These are phyloP conservation scores for Mionectes olivaceus DNA, from an alignment of 2,797 vertebrate species.

Conservation along the genomic window DNA sequence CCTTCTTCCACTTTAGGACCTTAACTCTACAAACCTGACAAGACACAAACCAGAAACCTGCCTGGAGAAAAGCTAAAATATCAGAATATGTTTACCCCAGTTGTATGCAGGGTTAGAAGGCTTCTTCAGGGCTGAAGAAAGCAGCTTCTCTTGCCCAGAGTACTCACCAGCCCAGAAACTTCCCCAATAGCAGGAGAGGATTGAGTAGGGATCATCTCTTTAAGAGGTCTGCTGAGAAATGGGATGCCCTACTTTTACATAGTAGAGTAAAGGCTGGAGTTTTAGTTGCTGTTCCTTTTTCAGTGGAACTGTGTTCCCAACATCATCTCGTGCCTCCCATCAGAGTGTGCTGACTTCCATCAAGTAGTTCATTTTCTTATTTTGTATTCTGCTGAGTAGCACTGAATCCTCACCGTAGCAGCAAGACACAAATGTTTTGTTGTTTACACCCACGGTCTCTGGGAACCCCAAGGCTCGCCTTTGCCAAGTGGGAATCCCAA, in stretches of 20 bases:
- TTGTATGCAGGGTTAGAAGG: background rate
- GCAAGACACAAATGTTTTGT: background rate
- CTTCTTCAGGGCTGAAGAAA: background rate
- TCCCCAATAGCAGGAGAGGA: background rate
- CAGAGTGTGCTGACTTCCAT: background rate
- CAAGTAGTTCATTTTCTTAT: background rate
- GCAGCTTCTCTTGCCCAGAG: background rate
- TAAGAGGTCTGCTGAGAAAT: background rate
- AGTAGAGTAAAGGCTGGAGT: background rate
- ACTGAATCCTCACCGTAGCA: background rate
- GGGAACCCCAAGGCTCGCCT: background rate
- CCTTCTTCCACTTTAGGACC: background rate
- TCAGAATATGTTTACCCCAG: rapidly evolving
- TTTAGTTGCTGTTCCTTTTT: background rate
- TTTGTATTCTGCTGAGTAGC: background rate
- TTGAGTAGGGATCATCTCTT: background rate
- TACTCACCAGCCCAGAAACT: background rate
- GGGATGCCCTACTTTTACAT: background rate
- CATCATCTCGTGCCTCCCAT: background rate
- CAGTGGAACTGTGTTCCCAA: background rate
- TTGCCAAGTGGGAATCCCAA: background rate
- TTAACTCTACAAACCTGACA: background rate
- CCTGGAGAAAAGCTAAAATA: background rate
- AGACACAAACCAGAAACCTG: background rate
- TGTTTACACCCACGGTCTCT: background rate